Conservation (phyloP, 2,113 vertebrate genomes). For the Anthoscopus minutus region DNA sequence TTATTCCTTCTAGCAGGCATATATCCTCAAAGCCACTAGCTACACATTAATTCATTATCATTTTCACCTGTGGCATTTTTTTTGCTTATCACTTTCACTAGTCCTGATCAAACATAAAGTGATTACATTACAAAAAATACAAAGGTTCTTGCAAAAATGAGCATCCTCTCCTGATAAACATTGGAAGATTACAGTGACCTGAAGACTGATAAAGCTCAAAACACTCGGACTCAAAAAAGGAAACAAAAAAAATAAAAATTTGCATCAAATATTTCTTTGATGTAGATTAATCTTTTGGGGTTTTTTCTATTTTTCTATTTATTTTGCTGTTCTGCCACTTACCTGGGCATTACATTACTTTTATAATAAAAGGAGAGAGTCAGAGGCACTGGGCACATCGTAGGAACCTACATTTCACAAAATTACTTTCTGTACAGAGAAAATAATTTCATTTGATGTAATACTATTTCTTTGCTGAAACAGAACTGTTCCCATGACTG, state of each 20-base stretch:
- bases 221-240: not conserved
- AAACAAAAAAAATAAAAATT: not conserved
- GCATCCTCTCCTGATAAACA: not conserved
- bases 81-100: not conserved
- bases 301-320: not conserved
- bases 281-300: not conserved
- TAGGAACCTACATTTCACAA: not conserved
- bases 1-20: not conserved
- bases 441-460: not conserved
- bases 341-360: not conserved
- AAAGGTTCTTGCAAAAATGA: not conserved
- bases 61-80: not conserved
- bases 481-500: not conserved
- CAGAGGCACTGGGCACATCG: not conserved
- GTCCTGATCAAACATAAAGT: not conserved
- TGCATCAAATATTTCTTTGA: not conserved
- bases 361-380: not conserved
- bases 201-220: not conserved
- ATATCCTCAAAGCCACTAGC: not conserved
- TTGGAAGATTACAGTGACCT: not conserved
- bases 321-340: not conserved
- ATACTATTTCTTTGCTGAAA: not conserved
- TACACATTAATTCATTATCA: not conserved
- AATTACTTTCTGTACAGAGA: not conserved
- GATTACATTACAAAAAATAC: not conserved